Evolutionary conservation across 2,797 vertebrate genomes (phyloP).

Genomic region (Parambassis ranga): DNA sequence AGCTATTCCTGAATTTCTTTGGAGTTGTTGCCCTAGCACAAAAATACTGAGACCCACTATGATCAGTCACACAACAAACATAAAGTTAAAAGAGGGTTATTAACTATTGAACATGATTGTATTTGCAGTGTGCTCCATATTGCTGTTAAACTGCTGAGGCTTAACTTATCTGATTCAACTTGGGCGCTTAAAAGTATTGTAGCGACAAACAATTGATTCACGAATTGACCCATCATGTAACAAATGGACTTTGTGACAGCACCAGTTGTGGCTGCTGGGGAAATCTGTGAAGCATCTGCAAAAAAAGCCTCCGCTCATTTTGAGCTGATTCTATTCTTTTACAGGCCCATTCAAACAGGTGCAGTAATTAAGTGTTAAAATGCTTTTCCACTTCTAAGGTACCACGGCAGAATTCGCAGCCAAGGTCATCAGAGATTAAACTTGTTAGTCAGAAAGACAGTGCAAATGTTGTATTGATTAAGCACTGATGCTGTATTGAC

Average conservation of each 20-base stretch:
- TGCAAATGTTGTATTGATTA: constrained; percentile 51
- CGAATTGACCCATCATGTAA: neutral
- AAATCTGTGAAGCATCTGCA: constrained; percentile 6
- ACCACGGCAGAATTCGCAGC: constrained; percentile 16
- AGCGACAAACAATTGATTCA: constrained; percentile 1
- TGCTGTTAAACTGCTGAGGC: neutral
- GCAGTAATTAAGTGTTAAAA: constrained; percentile 38
- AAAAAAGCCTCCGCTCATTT: neutral
- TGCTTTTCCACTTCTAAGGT: constrained; percentile 20
- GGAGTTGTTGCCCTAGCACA: no score
- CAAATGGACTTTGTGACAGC: neutral
- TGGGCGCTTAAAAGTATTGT: constrained; percentile 6
- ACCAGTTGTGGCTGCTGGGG: neutral
- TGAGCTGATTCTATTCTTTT: neutral
- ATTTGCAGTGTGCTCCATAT: no score
- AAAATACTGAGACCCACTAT: no score
- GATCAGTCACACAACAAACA: no score
- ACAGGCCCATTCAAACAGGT: neutral
- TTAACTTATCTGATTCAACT: neutral
- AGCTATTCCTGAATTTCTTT: no score
- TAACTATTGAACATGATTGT: no score
- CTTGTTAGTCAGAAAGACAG: constrained; percentile 32
- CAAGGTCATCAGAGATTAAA: constrained; percentile 33
- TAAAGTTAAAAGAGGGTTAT: no score
- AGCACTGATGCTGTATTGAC: constrained; percentile 55